Evolutionary conservation across 92 coral and sea anemone species (phyloP), one percentile per base, ranked within the genome.

Genomic region (Diadumene lineata): DNA sequence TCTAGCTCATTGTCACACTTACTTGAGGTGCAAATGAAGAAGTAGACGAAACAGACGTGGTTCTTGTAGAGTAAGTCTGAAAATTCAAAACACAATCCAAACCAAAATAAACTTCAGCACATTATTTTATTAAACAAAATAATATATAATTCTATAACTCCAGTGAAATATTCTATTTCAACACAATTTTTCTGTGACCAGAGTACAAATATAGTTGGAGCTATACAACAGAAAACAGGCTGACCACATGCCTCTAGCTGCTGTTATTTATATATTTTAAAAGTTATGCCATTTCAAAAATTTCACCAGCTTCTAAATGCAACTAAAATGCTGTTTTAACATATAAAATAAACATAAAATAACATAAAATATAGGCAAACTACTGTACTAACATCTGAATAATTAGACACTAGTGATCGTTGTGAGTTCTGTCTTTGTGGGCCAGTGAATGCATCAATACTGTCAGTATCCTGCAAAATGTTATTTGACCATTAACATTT

Each of bases 11-110:
- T 53, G 60, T 23, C 13, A 38, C 13, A 55, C 66, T 72, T 73
- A 75, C 80, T 19, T 75, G 80, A 22, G 80, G 72, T 16, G 80
- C 80, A 64, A 64, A 46, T 62, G 81, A 81, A 23, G 90, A 72
- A 0, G 69, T 50, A 19, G 90, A 81, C 15, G 90, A 63, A 21
- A 86, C 70, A 11, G 90, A 86, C 19, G 90, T 80, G 21, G 90
- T 74, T 60, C 90, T 81, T 25, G 65, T 77, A 11, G 90, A 86
- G 22, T 24, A 24, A 18, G 81, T 15, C 89, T 84, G 44, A 22
- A n/a, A 58, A 58, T 22, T 22, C 27, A 38, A 4, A 38, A 38
- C 48, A 38, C 6, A 38, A 38, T 6, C 13, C 13, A 38, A 56
- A 22, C 62, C 48, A 38, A n/a, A n/a, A n/a, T n/a, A n/a, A n/a